Evolutionary conservation across 2,797 vertebrate species (phyloP), one percentile per base, ranked within the genome.

Genomic region (Propithecus perrieri): DNA sequence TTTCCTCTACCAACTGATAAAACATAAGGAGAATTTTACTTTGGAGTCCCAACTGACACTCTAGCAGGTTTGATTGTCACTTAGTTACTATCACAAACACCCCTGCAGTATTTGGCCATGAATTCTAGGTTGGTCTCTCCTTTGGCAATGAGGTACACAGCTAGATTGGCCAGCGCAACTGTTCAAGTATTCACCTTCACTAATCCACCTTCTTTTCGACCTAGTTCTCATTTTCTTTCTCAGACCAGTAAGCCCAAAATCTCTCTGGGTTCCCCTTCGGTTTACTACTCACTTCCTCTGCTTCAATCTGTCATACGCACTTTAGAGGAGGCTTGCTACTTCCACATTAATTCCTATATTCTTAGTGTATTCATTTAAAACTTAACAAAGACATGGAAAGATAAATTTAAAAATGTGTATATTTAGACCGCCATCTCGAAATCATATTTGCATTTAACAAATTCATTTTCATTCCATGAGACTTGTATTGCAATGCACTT

Each of bases 201-300:
- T 3, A 38, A 46, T 9, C n/a, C 15, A 13, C 50, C 18, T 38
- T 38, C 0, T 41, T 75, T 83, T n/a, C 48, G 3, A 46, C 13
- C 30, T 22, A 48, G 13, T 71, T 57, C 15, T 81, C 43, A 33
- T 12, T 59, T 9, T 71, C 24, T 48, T 38, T 61, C 11, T 86
- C 11, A 4, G 3, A 17, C 12, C 20, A 33, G 0, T 2, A 35
- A n/a, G 46, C 3, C 3, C 5, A 41, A 26, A 46, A 20, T 3
- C 14, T 72, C 46, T 17, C 33, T 14, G 33, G 5, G 20, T 50
- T 12, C 6, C 20, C 10, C 8, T 7, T 18, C 17, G n/a, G 18
- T 71, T 38, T 20, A 12, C 11, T 0, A 41, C 24, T 5, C 11
- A 12, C 2, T 43, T 41, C 2, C 28, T 83, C 28, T 18, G 13